phyloP scores from a whole-genome alignment of 2,113 vertebrate species.

The Merops nubicus region DNA sequence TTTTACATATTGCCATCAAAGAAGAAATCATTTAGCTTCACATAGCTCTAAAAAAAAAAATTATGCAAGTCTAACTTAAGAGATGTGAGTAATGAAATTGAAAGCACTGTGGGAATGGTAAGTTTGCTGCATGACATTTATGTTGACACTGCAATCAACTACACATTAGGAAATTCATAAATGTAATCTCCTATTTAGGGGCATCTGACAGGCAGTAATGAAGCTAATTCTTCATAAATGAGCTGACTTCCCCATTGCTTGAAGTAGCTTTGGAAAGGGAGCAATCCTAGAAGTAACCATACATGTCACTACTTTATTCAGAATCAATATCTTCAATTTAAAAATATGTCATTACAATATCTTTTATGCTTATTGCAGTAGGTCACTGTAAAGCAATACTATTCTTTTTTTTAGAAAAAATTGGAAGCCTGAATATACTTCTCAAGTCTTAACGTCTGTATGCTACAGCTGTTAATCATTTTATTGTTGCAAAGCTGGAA shows the following conservation, averaged over 20 bases:
- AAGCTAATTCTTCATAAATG: slow-evolving; percentile 29
- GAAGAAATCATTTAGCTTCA: background rate
- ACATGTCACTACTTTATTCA: background rate
- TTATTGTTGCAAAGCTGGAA: background rate
- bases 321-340: background rate
- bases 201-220: slow-evolving; percentile 6
- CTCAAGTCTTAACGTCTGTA: background rate
- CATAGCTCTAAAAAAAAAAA: background rate
- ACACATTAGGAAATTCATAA: slow-evolving; percentile 53
- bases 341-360: background rate
- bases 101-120: slow-evolving; percentile 18
- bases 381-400: background rate
- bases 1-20: background rate
- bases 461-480: background rate
- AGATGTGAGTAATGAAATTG: slow-evolving; percentile 33
- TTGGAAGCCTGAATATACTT: background rate
- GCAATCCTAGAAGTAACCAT: background rate
- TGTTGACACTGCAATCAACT: slow-evolving; percentile 62
- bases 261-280: background rate
- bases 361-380: background rate
- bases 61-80: background rate
- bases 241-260: background rate
- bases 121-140: slow-evolving; percentile 51
- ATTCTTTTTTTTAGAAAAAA: background rate
- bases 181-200: slow-evolving; percentile 33